These are phyloP conservation scores for Frankliniella fusca DNA, from an alignment of 2,888 invertebrate species.

Conservation along the genomic window DNA sequence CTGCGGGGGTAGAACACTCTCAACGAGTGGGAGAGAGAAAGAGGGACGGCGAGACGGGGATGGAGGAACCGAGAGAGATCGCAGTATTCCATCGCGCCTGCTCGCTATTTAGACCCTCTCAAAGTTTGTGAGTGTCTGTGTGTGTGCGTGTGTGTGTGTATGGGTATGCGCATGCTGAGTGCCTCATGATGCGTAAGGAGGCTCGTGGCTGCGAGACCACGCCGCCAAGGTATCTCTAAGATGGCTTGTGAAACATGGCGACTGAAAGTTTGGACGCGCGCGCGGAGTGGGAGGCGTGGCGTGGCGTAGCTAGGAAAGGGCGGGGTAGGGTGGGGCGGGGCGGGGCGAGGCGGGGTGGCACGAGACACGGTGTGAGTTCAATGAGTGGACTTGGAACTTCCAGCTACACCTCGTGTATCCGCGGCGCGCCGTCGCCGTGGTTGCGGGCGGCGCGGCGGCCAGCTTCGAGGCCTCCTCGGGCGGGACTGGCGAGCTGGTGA, in stretches of 20 bases:
- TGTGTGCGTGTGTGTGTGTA: not conserved
- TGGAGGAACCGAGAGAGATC: not conserved
- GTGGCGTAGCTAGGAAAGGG: not conserved
- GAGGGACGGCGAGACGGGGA: not conserved
- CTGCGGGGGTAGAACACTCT: too few species aligned
- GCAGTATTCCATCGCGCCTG: not conserved
- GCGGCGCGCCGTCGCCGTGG: too few species aligned
- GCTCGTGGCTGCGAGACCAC: not conserved
- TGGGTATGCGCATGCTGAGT: not conserved
- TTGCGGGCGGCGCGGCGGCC: too few species aligned
- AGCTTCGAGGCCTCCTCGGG: too few species aligned
- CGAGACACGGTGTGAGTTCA: too few species aligned
- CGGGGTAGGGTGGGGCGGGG: not conserved
- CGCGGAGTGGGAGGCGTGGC: not conserved
- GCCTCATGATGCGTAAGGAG: conserved; percentile 16
- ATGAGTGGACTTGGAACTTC: too few species aligned
- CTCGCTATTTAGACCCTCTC: not conserved
- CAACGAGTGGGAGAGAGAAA: too few species aligned
- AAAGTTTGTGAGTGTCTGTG: not conserved
- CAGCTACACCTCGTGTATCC: too few species aligned
- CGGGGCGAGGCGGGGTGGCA: not conserved
- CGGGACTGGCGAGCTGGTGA: too few species aligned
- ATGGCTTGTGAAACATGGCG: conserved; percentile 4
- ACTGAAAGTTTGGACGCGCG: not conserved
- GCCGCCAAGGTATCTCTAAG: not conserved